phyloP scores from a whole-genome alignment of 92 coral and sea anemone species.

The Palythoa grandiflora region DNA sequence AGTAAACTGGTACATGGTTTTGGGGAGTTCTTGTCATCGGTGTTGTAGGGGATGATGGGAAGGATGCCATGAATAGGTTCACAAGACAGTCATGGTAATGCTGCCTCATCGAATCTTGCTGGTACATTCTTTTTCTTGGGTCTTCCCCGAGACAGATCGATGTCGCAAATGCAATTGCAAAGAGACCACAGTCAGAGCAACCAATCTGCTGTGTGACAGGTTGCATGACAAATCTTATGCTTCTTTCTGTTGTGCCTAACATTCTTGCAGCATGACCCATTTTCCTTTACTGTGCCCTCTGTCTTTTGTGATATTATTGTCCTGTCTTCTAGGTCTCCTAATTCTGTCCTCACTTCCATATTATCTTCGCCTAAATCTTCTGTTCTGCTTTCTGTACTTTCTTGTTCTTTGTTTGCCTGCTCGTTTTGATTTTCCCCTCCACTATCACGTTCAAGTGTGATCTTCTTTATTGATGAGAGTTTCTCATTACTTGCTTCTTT shows the following conservation, averaged over 20 bases:
- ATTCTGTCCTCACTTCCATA: background rate
- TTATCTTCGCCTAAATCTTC: background rate
- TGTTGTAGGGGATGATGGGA: slow-evolving; percentile 44
- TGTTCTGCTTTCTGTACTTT: background rate
- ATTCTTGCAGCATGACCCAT: slow-evolving; percentile 38
- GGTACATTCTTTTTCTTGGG: slow-evolving; percentile 18
- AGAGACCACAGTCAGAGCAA: slow-evolving; percentile 43
- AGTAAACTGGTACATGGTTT: slow-evolving; percentile 35
- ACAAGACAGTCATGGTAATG: slow-evolving; percentile 40
- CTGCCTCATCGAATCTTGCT: slow-evolving; percentile 45
- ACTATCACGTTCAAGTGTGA: background rate
- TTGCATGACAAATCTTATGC: slow-evolving; percentile 34
- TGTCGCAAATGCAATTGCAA: slow-evolving; percentile 50
- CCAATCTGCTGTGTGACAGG: slow-evolving; percentile 44
- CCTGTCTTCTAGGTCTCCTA: background rate
- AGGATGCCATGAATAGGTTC: slow-evolving; percentile 27
- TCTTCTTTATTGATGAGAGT: slow-evolving; percentile 11
- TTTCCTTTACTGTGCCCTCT: background rate
- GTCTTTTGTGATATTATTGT: too few species aligned
- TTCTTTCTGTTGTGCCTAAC: slow-evolving; percentile 24
- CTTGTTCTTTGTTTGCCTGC: slow-evolving; percentile 4
- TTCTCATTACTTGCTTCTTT: background rate
- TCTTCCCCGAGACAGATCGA: slow-evolving; percentile 41
- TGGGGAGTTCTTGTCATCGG: background rate
- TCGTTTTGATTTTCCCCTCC: slow-evolving; percentile 3